A percentile compares a stretch with the other conserved stretches of the same genome.
phyloP scores from a whole-genome alignment of 2,888 invertebrate genomes.

The Acleris holmiana region DNA sequence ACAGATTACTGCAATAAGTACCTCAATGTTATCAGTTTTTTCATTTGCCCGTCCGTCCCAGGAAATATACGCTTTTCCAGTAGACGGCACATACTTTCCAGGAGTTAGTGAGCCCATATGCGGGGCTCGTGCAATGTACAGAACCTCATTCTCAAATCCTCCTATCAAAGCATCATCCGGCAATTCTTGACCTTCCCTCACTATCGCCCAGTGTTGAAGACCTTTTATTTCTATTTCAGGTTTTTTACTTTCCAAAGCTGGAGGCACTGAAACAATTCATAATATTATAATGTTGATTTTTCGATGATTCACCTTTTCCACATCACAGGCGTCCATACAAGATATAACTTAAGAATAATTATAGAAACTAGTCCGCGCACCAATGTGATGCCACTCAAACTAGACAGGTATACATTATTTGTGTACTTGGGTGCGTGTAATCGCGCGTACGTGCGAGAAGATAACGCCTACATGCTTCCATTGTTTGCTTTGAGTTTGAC shows the following conservation, averaged over 20 bases:
- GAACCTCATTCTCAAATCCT: conserved; percentile 30
- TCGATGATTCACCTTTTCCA: no score
- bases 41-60: conserved; percentile 28
- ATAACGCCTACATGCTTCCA: no score
- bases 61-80: conserved; percentile 23
- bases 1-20: background rate
- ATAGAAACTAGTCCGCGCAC: no score
- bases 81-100: conserved; percentile 31
- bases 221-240: background rate
- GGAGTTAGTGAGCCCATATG: conserved; percentile 31
- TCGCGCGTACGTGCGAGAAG: no score
- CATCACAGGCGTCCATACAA: no score
- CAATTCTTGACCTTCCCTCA: conserved; percentile 2
- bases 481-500: no score
- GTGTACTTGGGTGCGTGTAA: no score
- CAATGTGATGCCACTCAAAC: no score
- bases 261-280: conserved; percentile 16
- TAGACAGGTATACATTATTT: no score
- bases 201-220: conserved; percentile 7
- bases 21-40: conserved; percentile 15
- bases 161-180: conserved; percentile 22
- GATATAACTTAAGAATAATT: no score
- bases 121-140: conserved; percentile 30
- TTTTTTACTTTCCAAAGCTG: conserved; percentile 12
- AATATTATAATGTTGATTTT: background rate